Evolutionary conservation across 2,888 invertebrate species (phyloP).

Genomic region (Capitulum mitella): DNA sequence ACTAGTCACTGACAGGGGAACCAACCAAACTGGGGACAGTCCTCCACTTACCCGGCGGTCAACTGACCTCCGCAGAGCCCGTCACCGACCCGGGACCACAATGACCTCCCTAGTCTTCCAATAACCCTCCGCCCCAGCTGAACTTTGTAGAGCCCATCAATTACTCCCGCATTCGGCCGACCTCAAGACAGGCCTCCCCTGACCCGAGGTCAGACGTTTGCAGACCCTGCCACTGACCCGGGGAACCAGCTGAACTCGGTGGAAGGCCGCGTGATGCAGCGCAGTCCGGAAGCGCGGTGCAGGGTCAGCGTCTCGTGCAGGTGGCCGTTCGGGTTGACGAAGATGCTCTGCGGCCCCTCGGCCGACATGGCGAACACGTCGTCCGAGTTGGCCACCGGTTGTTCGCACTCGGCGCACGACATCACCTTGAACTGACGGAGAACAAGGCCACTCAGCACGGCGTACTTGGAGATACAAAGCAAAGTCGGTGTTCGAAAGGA

Average conservation of each 20-base stretch:
- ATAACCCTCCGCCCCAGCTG: not conserved
- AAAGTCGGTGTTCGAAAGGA: no score
- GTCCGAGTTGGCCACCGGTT: constrained; percentile 53
- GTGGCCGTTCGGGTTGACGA: constrained; percentile 69
- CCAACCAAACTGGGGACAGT: no score
- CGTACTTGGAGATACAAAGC: no score
- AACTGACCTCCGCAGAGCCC: not conserved
- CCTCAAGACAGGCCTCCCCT: no score
- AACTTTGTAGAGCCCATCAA: no score
- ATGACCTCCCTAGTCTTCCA: not conserved
- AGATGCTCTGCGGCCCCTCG: constrained; percentile 70
- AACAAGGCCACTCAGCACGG: no score
- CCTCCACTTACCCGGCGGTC: no score
- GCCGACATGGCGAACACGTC: constrained; percentile 73
- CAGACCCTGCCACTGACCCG: constrained; percentile 50
- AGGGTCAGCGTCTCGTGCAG: constrained; percentile 72
- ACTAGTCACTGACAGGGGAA: no score
- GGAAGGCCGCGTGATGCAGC: constrained; percentile 51
- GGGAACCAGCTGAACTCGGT: constrained; percentile 79
- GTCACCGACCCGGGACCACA: not conserved
- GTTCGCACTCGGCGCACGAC: constrained; percentile 51
- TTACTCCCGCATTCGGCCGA: no score
- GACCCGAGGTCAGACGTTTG: not conserved
- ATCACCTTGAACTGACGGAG: constrained; percentile 36
- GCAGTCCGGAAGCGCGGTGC: constrained; percentile 41